Percentiles rank a stretch among this genome's conserved stretches.
Evolutionary conservation across 2,888 invertebrate species (phyloP).

Genomic region (Cataglyphis livida): DNA sequence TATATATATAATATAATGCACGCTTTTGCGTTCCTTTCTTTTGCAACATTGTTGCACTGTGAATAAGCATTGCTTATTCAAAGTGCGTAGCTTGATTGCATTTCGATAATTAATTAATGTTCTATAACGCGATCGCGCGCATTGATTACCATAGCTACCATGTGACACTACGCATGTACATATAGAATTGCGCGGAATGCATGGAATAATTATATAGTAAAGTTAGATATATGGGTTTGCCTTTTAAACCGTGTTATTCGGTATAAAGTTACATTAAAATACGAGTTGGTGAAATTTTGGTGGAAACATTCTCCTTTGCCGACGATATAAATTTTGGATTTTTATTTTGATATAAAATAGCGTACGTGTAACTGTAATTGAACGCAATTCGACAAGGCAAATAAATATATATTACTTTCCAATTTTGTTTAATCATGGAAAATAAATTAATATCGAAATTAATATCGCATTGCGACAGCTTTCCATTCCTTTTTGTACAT

Average conservation of each 20-base stretch:
- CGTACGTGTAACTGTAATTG: not conserved
- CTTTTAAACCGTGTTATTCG: not conserved
- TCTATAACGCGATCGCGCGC: not conserved
- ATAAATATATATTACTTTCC: not conserved
- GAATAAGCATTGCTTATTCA: not conserved
- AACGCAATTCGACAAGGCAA: not conserved
- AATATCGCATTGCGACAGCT: not conserved
- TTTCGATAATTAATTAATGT: slow-evolving; percentile 27
- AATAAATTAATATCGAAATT: not conserved
- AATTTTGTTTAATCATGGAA: slow-evolving; percentile 18
- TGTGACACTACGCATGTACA: not conserved
- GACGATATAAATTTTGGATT: slow-evolving; percentile 1
- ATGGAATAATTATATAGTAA: not conserved
- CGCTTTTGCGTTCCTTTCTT: not conserved
- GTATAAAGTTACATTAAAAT: not conserved
- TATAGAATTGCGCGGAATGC: not conserved
- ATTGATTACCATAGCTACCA: not conserved
- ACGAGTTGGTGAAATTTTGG: not conserved
- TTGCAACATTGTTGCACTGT: not conserved
- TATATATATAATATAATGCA: not conserved
- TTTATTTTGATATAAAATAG: not conserved
- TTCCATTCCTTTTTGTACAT: not conserved
- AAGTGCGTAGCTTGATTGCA: not conserved
- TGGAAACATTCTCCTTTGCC: not conserved
- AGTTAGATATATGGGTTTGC: not conserved